These are phyloP conservation scores for Drosophila sturtevanti DNA, from an alignment of 1,140 invertebrate species.

Conservation along the genomic window DNA sequence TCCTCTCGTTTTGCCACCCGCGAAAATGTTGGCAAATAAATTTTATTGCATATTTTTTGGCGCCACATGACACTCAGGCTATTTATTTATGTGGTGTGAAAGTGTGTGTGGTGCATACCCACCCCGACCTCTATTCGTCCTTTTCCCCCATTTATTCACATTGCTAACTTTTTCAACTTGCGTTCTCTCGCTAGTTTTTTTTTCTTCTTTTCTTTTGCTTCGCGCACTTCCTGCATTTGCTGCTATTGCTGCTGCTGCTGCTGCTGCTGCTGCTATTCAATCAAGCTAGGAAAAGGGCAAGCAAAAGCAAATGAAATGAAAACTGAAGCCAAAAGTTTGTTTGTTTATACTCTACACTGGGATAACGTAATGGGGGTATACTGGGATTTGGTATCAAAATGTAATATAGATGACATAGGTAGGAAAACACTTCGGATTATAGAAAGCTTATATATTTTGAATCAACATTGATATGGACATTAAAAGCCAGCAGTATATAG, in stretches of 20 bases:
- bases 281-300: slow-evolving; percentile 57
- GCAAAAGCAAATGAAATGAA: slow-evolving; percentile 64
- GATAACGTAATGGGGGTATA: background rate
- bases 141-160: background rate
- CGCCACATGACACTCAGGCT: slow-evolving; percentile 55
- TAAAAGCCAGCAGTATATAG: too few species aligned
- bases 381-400: background rate
- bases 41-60: slow-evolving; percentile 80
- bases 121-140: background rate
- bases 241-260: slow-evolving; percentile 15
- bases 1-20: slow-evolving; percentile 33
- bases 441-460: too few species aligned
- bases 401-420: background rate
- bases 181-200: background rate
- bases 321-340: slow-evolving; percentile 51
- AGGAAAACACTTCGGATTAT: too few species aligned
- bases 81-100: slow-evolving; percentile 9
- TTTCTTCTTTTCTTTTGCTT: slow-evolving; percentile 13
- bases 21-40: slow-evolving; percentile 57
- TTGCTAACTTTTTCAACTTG: background rate
- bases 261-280: slow-evolving; percentile 47
- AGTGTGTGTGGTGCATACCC: background rate
- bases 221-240: slow-evolving; percentile 23
- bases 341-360: background rate
- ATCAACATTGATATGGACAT: too few species aligned